These are phyloP conservation scores for Bombus pascuorum DNA, from an alignment of 1,140 invertebrate species.

Conservation along the genomic window DNA sequence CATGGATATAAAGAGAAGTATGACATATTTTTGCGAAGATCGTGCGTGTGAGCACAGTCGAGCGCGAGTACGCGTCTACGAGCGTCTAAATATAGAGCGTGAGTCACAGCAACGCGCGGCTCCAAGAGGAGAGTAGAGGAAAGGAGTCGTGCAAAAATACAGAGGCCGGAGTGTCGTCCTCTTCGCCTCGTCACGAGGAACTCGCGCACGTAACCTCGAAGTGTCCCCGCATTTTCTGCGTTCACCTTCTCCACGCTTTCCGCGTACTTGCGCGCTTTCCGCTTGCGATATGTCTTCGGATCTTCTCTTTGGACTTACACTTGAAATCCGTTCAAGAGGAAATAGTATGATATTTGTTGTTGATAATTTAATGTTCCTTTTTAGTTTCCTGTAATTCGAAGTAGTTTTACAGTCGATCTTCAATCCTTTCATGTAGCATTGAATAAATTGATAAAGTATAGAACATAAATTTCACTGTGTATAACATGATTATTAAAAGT, in stretches of 20 bases:
- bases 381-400: too few species aligned
- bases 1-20: conserved; percentile 63
- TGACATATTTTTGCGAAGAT: conserved; percentile 78
- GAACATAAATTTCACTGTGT: not conserved
- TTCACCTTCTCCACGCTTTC: conserved; percentile 50
- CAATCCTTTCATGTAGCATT: too few species aligned
- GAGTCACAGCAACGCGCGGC: conserved; percentile 70
- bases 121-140: conserved; percentile 33
- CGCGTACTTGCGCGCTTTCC: conserved; percentile 4
- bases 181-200: conserved; percentile 45
- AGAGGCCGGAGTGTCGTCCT: conserved; percentile 64
- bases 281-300: not conserved
- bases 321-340: too few species aligned
- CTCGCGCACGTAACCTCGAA: conserved; percentile 54
- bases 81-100: conserved; percentile 78
- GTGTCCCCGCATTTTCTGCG: conserved; percentile 28
- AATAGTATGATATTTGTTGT: too few species aligned
- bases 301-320: not conserved
- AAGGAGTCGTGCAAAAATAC: conserved; percentile 72
- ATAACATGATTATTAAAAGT: not conserved
- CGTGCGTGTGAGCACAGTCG: conserved; percentile 31
- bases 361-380: too few species aligned
- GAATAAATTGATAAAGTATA: too few species aligned
- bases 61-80: conserved; percentile 63
- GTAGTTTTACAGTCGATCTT: too few species aligned